phyloP scores from a whole-genome alignment of 1,140 invertebrate species.

The Andrena cerasifolii region DNA sequence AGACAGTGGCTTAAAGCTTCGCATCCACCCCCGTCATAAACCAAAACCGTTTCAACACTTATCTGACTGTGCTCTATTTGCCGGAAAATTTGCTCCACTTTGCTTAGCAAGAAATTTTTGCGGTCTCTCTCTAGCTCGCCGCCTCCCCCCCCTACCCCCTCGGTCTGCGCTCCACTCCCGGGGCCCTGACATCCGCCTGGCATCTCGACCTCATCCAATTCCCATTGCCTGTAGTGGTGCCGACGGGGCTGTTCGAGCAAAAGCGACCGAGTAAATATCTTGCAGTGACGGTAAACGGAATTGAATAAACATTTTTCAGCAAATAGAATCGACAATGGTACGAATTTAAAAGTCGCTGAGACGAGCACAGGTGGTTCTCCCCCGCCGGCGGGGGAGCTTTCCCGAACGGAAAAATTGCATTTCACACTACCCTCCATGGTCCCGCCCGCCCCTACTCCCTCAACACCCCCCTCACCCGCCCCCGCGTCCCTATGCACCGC shows the following conservation, averaged over 20 bases:
- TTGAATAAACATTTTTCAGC: constrained; percentile 82
- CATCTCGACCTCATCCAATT: constrained; percentile 60
- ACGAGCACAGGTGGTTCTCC: constrained; percentile 75
- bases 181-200: constrained; percentile 14
- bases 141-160: background rate
- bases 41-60: constrained; percentile 33
- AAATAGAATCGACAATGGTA: constrained; percentile 79
- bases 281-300: constrained; percentile 75
- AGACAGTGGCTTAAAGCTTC: constrained; percentile 20
- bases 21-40: constrained; percentile 11
- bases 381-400: constrained; percentile 58
- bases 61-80: constrained; percentile 35
- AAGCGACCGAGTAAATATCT: constrained; percentile 76
- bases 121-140: background rate
- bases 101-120: constrained; percentile 35
- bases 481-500: background rate
- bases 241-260: constrained; percentile 62
- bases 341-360: constrained; percentile 80
- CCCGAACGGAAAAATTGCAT: constrained; percentile 79
- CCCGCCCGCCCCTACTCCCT: background rate
- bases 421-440: constrained; percentile 42
- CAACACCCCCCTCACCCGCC: background rate
- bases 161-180: background rate
- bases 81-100: constrained; percentile 47
- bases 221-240: constrained; percentile 56